Evolutionary conservation across 2,888 invertebrate species (phyloP).

Genomic region (Alitta virens): DNA sequence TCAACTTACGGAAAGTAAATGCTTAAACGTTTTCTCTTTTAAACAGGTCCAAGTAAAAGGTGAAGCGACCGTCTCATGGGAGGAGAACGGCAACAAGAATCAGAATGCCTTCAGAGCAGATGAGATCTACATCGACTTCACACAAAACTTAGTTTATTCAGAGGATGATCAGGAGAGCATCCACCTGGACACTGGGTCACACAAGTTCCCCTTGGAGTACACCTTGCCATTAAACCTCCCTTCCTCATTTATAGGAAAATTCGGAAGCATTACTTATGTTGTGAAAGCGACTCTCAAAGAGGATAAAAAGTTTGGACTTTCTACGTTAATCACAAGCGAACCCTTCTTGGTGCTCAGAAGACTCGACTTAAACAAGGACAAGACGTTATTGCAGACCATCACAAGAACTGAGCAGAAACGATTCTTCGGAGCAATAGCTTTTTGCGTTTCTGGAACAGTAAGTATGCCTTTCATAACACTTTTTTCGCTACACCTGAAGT

Average conservation of each 20-base stretch:
- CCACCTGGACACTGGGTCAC: conserved; percentile 37
- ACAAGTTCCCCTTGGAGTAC: conserved; percentile 50
- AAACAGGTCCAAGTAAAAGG: conserved; percentile 33
- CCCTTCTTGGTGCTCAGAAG: conserved; percentile 48
- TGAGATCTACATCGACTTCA: conserved; percentile 50
- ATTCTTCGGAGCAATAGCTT: conserved; percentile 33
- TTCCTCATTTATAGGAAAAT: conserved; percentile 55
- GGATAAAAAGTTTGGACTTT: conserved; percentile 38
- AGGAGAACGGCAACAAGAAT: conserved; percentile 34
- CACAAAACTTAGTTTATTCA: conserved; percentile 29
- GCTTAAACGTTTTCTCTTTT: not conserved
- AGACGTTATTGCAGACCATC: conserved; percentile 21
- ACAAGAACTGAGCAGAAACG: conserved; percentile 32
- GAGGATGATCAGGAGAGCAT: conserved; percentile 23
- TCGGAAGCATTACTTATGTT: conserved; percentile 55
- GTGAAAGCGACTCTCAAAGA: conserved; percentile 49
- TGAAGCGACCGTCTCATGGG: conserved; percentile 51
- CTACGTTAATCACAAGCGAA: conserved; percentile 51
- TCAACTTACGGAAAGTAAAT: too few relatives aligned
- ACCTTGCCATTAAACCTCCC: conserved; percentile 49
- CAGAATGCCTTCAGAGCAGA: conserved; percentile 35
- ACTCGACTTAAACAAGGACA: conserved; percentile 25
- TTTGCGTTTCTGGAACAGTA: conserved; percentile 48
- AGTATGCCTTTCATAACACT: conserved; percentile 26
- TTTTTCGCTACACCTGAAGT: too few relatives aligned